phyloP scores from a whole-genome alignment of 2,113 vertebrate genomes.

The Nannobrachium achirus region DNA sequence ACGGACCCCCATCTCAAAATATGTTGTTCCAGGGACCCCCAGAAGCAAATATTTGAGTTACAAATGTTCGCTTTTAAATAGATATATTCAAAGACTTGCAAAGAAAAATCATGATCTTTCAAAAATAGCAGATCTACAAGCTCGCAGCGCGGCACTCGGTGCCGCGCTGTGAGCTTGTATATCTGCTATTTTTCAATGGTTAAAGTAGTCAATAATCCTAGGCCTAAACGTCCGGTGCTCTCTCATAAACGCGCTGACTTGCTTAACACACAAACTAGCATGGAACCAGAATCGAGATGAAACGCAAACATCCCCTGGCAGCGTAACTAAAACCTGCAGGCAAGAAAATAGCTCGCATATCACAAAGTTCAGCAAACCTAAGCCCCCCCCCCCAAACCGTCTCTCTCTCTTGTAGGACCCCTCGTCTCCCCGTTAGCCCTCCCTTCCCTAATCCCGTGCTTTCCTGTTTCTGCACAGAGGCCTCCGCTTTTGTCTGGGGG shows the following conservation, averaged over 20 bases:
- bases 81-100: too few species aligned
- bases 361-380: slow-evolving; percentile 30
- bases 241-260: not conserved
- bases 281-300: not conserved
- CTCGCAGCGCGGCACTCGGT: too few species aligned
- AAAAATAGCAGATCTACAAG: too few species aligned
- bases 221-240: too few species aligned
- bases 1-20: too few species aligned
- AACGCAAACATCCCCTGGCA: slow-evolving; percentile 7
- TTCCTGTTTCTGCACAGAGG: slow-evolving; percentile 22
- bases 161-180: too few species aligned
- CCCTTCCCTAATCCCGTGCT: not conserved
- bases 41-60: too few species aligned
- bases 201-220: too few species aligned
- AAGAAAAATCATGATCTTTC: too few species aligned
- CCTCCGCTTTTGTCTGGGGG: slow-evolving; percentile 81
- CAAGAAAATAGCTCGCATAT: slow-evolving; percentile 27
- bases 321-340: not conserved
- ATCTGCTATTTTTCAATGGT: too few species aligned
- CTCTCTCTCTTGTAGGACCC: slow-evolving; percentile 4
- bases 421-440: not conserved
- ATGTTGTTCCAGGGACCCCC: too few species aligned
- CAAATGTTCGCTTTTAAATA: too few species aligned
- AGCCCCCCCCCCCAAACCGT: slow-evolving; percentile 10
- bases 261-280: not conserved